Base-by-base conservation (phyloP, 1,140 invertebrate genomes). In the Pachypeltis micranthus region DNA sequence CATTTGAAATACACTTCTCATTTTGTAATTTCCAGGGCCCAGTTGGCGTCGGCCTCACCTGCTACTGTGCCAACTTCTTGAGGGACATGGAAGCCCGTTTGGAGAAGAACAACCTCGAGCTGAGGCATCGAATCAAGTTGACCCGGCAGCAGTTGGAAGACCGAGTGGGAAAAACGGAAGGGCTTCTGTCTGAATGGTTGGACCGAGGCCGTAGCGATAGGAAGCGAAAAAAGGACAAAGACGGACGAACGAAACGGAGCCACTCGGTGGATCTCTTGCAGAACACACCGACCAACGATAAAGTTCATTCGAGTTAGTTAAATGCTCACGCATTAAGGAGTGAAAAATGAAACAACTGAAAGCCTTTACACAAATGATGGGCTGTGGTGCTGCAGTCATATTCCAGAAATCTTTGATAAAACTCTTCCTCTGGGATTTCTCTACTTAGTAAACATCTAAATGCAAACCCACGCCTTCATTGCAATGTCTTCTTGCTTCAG, bases 41-140 rank as follows among this genome's bases (percentile, higher is more conserved):
- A 0, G 84, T 94, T 10, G 91, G 92, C 1, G 87, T 92, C 7
- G 88, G 89, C 0, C 88, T 90, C 69, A 87, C 87, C 1, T 91
- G 88, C 72, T 88, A 88, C 69, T 90, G 87, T 72, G 81, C 80
- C 12, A 78, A 78, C 21, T 86, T 93, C 69, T 88, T 96, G 71
- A 82, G 87, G 64, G 87, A 92, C 64, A 84, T 95, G 72, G 91
- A 95, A 73, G 84, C 89, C 55, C 86, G 88, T 65, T 71, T 95
- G 14, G 90, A 91, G 68, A 81, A 83, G 65, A 89, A 93, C 69
- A 90, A 91, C 63, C 84, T 89, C 62, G 90, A 93, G 69, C 70
- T 95, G 1, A 88, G 92, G 69, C 83, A 87, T 19, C 86, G 90
- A 66, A 87, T 93, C 10, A 85, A 90, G 70, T 81, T 83, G 65